A percentile compares a stretch with the other conserved stretches of the same genome.
phyloP scores from a whole-genome alignment of 2,113 vertebrate genomes.

The Trogon surrucura region DNA sequence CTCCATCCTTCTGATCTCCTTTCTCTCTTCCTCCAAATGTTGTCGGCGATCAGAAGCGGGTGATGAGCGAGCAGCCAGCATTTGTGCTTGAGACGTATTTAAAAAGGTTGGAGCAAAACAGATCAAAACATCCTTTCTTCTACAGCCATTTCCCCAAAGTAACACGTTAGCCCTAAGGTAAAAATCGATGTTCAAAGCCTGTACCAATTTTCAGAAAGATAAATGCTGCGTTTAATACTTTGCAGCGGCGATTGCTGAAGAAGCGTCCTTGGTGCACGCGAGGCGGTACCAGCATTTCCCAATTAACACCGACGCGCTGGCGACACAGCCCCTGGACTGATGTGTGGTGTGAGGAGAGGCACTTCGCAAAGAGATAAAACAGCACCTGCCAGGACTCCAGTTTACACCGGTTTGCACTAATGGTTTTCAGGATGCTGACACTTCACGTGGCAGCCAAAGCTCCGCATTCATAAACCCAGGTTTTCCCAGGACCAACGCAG shows the following conservation, averaged over 20 bases:
- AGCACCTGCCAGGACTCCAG: not conserved
- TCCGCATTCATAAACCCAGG: not conserved
- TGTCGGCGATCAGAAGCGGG: not conserved
- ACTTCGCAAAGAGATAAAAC: not conserved
- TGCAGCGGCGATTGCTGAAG: not conserved
- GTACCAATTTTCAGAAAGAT: slow-evolving; percentile 46
- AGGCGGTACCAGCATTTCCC: not conserved
- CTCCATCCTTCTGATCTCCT: not conserved
- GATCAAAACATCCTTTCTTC: slow-evolving; percentile 64
- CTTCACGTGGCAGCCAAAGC: fast-evolving
- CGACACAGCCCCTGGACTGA: not conserved
- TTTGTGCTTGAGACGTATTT: slow-evolving; percentile 9
- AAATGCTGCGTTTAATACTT: slow-evolving; percentile 43
- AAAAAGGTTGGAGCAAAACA: slow-evolving; percentile 61
- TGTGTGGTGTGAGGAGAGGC: not conserved
- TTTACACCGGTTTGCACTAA: not conserved
- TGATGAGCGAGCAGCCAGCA: not conserved
- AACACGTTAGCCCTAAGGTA: slow-evolving; percentile 49
- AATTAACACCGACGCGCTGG: not conserved
- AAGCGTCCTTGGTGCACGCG: not conserved
- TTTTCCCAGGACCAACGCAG: not conserved
- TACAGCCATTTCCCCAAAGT: slow-evolving; percentile 42
- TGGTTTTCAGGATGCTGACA: fast-evolving
- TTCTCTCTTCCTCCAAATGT: not conserved
- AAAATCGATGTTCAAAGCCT: slow-evolving; percentile 68